Conservation (phyloP, 2,797 vertebrate genomes). For the Glossophaga mutica region DNA sequence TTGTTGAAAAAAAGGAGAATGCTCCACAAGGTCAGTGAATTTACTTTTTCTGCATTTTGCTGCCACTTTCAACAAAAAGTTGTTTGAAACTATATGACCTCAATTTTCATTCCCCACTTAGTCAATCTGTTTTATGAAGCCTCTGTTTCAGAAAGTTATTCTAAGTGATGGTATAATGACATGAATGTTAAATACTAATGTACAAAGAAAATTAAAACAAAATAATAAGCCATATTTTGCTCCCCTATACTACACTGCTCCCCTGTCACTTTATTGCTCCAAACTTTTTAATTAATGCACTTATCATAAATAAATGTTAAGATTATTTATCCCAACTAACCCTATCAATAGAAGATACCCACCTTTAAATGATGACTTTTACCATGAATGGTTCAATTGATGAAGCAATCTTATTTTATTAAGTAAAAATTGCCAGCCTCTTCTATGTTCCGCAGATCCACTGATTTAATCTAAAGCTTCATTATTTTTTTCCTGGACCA, state of each 20-base stretch:
- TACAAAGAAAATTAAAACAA: neutral
- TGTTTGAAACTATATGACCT: neutral
- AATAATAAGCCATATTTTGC: neutral
- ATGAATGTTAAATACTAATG: neutral
- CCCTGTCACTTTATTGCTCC: too few relatives aligned
- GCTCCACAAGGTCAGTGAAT: neutral
- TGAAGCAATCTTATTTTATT: neutral
- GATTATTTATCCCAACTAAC: constrained; percentile 18
- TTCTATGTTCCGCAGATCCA: neutral
- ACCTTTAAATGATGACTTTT: constrained; percentile 33
- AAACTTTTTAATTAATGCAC: neutral
- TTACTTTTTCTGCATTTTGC: neutral
- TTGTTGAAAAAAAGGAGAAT: neutral
- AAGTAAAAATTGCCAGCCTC: neutral
- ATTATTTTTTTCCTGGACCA: neutral
- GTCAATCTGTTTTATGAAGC: neutral
- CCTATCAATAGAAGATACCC: neutral
- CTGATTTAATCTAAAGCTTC: neutral
- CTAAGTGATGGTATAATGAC: neutral
- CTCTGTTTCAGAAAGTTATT: neutral
- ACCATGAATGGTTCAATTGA: neutral
- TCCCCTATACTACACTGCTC: too few relatives aligned
- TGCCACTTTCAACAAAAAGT: neutral
- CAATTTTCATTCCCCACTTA: neutral
- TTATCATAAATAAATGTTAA: neutral